phyloP scores from a whole-genome alignment of 2,797 vertebrate species.

The Gallinago solitaria region DNA sequence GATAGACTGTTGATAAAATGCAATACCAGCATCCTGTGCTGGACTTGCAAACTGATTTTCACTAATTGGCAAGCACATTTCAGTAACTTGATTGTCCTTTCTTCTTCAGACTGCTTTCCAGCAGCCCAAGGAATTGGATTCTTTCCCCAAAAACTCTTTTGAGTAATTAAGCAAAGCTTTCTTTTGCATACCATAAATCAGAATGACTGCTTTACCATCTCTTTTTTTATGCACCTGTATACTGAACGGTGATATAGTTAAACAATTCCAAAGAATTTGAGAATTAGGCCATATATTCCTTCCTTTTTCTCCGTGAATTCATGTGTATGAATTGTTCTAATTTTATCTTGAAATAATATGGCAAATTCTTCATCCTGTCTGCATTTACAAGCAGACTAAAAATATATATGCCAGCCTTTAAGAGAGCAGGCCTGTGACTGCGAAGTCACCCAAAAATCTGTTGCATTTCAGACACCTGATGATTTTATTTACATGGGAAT shows the following conservation, averaged over 20 bases:
- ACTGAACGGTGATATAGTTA: neutral
- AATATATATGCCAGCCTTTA: neutral
- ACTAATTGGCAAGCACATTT: neutral
- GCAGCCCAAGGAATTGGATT: neutral
- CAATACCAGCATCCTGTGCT: neutral
- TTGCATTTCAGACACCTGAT: neutral
- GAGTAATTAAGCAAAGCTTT: neutral
- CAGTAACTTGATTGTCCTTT: neutral
- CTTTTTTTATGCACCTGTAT: neutral
- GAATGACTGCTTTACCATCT: neutral
- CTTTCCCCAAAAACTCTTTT: neutral
- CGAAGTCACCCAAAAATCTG: neutral
- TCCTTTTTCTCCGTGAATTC: neutral
- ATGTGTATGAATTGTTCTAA: neutral
- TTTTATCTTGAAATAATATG: neutral
- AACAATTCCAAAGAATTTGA: neutral
- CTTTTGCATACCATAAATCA: neutral
- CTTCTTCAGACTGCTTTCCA: neutral
- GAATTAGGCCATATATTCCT: neutral
- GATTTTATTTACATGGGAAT: neutral
- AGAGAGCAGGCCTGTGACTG: neutral
- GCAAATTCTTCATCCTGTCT: neutral
- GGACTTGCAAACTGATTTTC: neutral
- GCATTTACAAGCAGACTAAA: neutral
- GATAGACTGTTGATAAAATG: neutral